These are phyloP conservation scores for Rhadina sibilatrix DNA, from an alignment of 2,113 vertebrate species.

Conservation along the genomic window DNA sequence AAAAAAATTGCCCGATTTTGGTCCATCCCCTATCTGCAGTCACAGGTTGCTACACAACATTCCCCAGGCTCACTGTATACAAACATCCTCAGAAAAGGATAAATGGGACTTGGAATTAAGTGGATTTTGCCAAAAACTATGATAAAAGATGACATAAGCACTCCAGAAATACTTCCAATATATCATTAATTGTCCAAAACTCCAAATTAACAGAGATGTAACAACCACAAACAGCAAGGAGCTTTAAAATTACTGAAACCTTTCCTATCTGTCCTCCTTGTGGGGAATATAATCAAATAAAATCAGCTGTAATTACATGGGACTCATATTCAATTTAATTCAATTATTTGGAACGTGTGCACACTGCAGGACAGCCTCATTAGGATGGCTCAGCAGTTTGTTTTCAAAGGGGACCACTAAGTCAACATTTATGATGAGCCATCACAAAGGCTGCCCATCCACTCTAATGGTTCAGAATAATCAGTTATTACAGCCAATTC, in stretches of 20 bases:
- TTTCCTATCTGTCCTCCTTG: not conserved
- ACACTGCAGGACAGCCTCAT: conserved; percentile 67
- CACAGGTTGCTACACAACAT: not conserved
- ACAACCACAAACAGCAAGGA: not conserved
- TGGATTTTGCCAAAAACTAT: not conserved
- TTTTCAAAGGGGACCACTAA: conserved; percentile 53
- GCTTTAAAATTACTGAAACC: not conserved
- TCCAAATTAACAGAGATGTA: not conserved
- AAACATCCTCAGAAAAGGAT: not conserved
- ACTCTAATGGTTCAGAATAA: conserved; percentile 55
- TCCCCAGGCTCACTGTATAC: not conserved
- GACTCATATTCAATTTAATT: conserved; percentile 68
- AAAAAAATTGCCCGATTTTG: not conserved
- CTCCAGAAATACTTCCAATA: not conserved
- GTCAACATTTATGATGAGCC: conserved; percentile 48
- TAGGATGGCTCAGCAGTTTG: conserved; percentile 55
- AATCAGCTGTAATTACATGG: conserved; percentile 60
- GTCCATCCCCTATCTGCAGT: not conserved
- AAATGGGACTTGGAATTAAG: not conserved
- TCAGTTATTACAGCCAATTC: conserved; percentile 52
- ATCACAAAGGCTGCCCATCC: conserved; percentile 42
- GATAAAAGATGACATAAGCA: not conserved
- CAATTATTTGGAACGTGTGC: conserved; percentile 74
- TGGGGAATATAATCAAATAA: conserved; percentile 57
- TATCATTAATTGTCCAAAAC: not conserved